Percentiles rank a stretch among this genome's conserved stretches.
These are phyloP conservation scores for Cerastis leucographa DNA, from an alignment of 2,888 invertebrate species.

Conservation along the genomic window DNA sequence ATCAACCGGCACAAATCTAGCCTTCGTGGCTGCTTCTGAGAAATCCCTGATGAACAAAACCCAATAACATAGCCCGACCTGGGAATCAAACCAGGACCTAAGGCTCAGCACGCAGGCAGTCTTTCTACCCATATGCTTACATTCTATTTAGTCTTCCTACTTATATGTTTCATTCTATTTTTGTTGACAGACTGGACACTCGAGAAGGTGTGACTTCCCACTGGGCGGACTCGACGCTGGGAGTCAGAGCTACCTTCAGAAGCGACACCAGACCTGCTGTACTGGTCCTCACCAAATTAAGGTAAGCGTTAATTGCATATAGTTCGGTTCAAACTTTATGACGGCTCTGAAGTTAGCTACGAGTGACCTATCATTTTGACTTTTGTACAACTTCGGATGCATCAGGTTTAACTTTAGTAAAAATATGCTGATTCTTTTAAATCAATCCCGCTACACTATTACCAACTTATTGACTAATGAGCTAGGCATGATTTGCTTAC, in stretches of 20 bases:
- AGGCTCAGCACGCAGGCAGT: not conserved
- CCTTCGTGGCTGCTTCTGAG: not conserved
- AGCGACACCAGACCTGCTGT: slow-evolving; percentile 92
- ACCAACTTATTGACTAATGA: too few relatives aligned
- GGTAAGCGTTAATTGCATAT: slow-evolving; percentile 70
- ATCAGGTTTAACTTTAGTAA: too few relatives aligned
- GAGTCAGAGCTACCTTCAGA: slow-evolving; percentile 92
- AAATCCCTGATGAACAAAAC: not conserved
- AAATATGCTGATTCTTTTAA: too few relatives aligned
- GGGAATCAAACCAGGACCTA: not conserved
- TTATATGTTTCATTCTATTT: not conserved
- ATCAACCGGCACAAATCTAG: too few relatives aligned
- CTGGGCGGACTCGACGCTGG: slow-evolving; percentile 91
- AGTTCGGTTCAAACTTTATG: not conserved
- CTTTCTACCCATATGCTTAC: not conserved
- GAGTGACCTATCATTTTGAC: not conserved
- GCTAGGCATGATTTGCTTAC: too few relatives aligned
- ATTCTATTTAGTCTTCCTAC: too few relatives aligned
- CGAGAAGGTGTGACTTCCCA: slow-evolving; percentile 91
- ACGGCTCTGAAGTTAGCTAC: not conserved
- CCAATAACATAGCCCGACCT: not conserved
- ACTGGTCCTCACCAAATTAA: slow-evolving; percentile 84
- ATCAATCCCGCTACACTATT: too few relatives aligned
- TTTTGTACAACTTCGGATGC: too few relatives aligned
- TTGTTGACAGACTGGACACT: slow-evolving; percentile 85